Percentiles rank a stretch among this genome's conserved stretches.
phyloP scores from a whole-genome alignment of 1,140 invertebrate species.

The Muscidifurax raptorellus region DNA sequence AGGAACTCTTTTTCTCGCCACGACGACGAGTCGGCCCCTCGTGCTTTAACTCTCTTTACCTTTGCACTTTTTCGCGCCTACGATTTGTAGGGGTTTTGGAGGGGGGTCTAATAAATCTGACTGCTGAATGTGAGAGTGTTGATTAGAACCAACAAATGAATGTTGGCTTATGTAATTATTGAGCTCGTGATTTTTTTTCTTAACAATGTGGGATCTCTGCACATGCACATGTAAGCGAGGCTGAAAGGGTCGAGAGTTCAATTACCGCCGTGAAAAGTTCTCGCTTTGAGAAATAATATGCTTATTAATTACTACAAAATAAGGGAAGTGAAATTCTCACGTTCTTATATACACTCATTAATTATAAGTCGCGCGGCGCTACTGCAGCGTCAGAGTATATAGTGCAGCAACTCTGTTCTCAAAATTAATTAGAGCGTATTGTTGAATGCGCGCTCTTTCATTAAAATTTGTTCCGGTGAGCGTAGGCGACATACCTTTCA shows the following conservation, averaged over 20 bases:
- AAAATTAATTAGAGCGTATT: constrained; percentile 28
- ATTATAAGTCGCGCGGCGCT: not conserved
- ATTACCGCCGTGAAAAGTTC: not conserved
- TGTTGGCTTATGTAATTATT: not conserved
- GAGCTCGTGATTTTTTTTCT: no score
- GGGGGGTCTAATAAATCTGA: no score
- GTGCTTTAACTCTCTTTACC: not conserved
- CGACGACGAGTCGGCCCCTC: not conserved
- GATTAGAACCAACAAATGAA: no score
- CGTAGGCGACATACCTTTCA: no score
- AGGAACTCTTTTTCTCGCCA: not conserved
- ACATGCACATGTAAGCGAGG: no score
- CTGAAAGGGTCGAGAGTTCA: constrained; percentile 4
- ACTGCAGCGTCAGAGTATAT: no score
- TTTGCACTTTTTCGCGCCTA: not conserved
- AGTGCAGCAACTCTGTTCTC: not conserved
- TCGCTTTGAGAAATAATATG: constrained; percentile 9
- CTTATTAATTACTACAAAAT: constrained; percentile 22
- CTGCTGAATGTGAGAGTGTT: no score
- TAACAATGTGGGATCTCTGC: not conserved
- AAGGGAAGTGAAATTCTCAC: not conserved
- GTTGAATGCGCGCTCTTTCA: not conserved
- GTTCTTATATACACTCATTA: constrained; percentile 16
- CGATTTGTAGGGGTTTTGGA: not conserved
- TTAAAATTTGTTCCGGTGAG: not conserved